A percentile compares a stretch with the other conserved stretches of the same genome.
phyloP scores from a whole-genome alignment of 2,113 vertebrate species.

The Meriones unguiculatus region DNA sequence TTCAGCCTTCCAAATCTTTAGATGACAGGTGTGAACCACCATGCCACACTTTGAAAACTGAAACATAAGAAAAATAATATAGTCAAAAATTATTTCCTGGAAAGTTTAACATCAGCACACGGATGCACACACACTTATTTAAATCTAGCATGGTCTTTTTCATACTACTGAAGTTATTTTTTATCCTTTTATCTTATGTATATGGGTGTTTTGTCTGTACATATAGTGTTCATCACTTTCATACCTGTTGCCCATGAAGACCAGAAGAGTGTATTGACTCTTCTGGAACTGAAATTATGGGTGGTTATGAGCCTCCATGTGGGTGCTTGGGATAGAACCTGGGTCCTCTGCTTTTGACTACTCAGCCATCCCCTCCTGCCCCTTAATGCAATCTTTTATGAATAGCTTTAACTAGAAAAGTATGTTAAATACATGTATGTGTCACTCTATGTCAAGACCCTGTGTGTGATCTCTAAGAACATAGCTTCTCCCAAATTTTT shows the following conservation, averaged over 20 bases:
- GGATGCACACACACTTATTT: constrained; percentile 60
- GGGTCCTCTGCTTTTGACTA: not conserved
- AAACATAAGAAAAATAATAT: constrained; percentile 61
- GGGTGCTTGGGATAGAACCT: not conserved
- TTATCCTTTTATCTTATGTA: not conserved
- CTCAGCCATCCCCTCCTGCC: not conserved
- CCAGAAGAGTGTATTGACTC: not conserved
- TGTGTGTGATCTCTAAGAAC: constrained; percentile 58
- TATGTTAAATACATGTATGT: constrained; percentile 46
- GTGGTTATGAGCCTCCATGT: not conserved
- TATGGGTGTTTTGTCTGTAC: not conserved
- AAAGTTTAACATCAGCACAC: not conserved
- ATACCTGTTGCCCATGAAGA: not conserved
- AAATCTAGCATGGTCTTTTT: constrained; percentile 42
- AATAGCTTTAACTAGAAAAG: constrained; percentile 45
- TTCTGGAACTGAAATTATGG: not conserved
- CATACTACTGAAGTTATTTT: not conserved
- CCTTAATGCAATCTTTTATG: not conserved
- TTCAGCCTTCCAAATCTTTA: not conserved
- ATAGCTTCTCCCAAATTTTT: constrained; percentile 26
- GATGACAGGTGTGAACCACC: not conserved
- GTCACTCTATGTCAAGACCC: constrained; percentile 2
- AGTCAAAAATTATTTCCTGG: not conserved
- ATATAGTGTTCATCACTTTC: not conserved
- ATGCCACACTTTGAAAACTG: not conserved